phyloP scores from a whole-genome alignment of 92 coral and sea anemone genomes.

The Zoanthus sociatus region DNA sequence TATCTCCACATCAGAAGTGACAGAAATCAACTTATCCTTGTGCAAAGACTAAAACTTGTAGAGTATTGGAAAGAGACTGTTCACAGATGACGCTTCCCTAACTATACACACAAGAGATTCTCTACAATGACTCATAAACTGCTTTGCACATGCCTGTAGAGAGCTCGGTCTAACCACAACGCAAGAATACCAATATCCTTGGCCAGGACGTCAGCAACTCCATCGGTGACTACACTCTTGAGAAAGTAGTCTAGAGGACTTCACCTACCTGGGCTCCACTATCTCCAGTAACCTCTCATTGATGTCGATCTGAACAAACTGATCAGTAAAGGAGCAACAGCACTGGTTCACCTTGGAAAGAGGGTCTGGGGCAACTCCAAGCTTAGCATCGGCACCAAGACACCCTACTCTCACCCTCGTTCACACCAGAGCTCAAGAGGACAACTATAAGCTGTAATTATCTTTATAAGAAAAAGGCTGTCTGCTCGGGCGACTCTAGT shows the following conservation, averaged over 20 bases:
- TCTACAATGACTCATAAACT: neutral
- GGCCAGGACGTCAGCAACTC: neutral
- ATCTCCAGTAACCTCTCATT: neutral
- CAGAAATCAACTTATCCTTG: neutral
- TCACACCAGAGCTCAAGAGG: no score
- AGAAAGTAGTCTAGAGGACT: neutral
- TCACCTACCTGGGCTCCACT: neutral
- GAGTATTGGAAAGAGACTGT: neutral
- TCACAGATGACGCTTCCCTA: neutral
- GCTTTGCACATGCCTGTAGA: neutral
- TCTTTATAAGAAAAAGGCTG: no score
- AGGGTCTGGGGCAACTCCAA: no score
- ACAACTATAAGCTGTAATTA: no score
- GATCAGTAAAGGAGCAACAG: no score
- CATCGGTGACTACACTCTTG: neutral
- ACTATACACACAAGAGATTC: no score
- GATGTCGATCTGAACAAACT: neutral
- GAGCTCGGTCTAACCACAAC: neutral
- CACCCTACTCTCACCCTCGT: no score
- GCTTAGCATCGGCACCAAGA: no score
- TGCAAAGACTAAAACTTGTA: neutral
- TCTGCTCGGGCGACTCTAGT: no score
- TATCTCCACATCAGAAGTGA: neutral
- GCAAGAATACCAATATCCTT: neutral
- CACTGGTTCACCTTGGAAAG: no score